Conservation (phyloP, 2,113 vertebrate species). For the Gopherus flavomarginatus region DNA sequence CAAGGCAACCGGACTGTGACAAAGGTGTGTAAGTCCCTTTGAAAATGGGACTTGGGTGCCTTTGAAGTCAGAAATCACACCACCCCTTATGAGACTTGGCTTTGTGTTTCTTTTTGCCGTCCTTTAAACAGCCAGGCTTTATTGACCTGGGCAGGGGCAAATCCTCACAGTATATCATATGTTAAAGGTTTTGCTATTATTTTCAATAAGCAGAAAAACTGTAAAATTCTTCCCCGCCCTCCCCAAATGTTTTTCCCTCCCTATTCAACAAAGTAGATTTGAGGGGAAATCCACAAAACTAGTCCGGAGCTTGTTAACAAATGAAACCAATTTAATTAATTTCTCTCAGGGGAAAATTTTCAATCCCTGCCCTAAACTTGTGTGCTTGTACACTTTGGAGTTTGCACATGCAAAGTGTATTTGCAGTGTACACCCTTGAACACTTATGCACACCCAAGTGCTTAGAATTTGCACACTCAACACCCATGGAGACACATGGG, state of each 20-base stretch:
- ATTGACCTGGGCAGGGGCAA: background rate
- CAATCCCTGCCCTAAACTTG: background rate
- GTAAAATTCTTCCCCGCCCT: background rate
- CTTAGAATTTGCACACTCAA: background rate
- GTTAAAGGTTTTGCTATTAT: background rate
- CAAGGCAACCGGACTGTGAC: background rate
- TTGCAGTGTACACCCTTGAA: background rate
- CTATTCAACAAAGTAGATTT: background rate
- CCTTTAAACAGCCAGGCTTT: background rate
- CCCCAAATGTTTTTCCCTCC: background rate
- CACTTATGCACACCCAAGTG: background rate
- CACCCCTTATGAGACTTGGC: background rate
- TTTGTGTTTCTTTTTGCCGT: background rate
- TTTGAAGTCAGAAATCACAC: background rate
- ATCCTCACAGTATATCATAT: background rate
- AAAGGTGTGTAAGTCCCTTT: background rate
- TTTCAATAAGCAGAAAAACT: background rate
- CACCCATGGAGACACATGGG: fast-evolving
- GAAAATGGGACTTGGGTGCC: too few relatives aligned
- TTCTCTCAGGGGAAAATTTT: background rate
- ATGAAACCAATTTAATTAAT: background rate
- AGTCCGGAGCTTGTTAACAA: background rate
- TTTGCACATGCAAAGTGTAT: background rate
- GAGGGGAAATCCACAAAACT: background rate
- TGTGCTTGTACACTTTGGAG: background rate